phyloP scores from a whole-genome alignment of 2,113 vertebrate species.

The Girardinichthys multiradiatus region DNA sequence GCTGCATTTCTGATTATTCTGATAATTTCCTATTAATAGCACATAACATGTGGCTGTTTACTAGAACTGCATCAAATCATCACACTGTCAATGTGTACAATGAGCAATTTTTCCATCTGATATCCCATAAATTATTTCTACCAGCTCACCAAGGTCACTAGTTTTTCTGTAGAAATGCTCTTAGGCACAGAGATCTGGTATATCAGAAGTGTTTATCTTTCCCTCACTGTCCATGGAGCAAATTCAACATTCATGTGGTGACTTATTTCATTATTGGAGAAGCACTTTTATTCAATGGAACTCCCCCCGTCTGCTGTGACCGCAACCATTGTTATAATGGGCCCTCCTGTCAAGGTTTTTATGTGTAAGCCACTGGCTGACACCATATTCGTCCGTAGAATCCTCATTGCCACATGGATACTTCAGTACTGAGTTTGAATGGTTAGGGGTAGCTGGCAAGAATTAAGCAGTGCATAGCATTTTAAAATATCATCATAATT shows the following conservation, averaged over 20 bases:
- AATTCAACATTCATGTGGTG: conserved; percentile 77
- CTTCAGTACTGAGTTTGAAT: conserved; percentile 29
- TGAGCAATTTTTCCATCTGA: conserved; percentile 15
- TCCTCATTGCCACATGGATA: conserved; percentile 15
- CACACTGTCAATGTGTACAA: neutral
- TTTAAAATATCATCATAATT: neutral
- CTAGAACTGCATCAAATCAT: conserved; percentile 4
- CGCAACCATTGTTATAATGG: conserved; percentile 57
- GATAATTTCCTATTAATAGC: neutral
- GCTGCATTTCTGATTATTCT: neutral
- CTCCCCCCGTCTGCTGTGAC: conserved; percentile 38
- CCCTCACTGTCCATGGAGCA: conserved; percentile 38
- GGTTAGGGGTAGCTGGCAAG: conserved; percentile 12
- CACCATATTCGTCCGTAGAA: conserved; percentile 68
- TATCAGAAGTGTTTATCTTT: conserved; percentile 31
- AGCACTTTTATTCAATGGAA: conserved; percentile 53
- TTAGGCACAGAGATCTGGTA: conserved; percentile 1
- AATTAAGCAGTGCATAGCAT: conserved; percentile 9
- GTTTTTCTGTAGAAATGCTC: conserved; percentile 16
- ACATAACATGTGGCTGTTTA: conserved; percentile 22
- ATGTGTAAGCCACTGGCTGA: conserved; percentile 78
- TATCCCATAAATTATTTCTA: conserved; percentile 29
- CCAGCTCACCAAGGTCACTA: conserved; percentile 19
- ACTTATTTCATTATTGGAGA: conserved; percentile 78
- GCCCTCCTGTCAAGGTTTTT: conserved; percentile 65